Base-by-base conservation (phyloP, 2,888 invertebrate genomes). In the Heteropelma amictum region DNA sequence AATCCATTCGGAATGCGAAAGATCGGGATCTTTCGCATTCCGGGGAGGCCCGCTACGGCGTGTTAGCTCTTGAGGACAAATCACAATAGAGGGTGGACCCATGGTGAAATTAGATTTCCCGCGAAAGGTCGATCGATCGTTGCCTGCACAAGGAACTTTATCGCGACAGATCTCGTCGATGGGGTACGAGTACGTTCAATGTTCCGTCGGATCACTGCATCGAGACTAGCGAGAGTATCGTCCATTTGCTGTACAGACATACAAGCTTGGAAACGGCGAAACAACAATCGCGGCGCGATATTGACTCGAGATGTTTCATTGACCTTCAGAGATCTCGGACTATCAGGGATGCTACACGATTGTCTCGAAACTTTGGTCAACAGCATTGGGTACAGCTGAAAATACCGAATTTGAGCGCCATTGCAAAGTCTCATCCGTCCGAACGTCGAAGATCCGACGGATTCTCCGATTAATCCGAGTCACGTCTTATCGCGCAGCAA, bases 41-140 rank as follows among this genome's bases (percentile, higher is more conserved):
- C n/a, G n/a, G n/a, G n/a, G n/a, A 12, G 33, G 10, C 30, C 56
- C n/a, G 51, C 45, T 53, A 33, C 28, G 42, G 26, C 23, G 14
- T 3, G 58, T 69, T 28, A 17, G 60, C 42, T 35, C 30, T 33
- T 42, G 19, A 21, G 30, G 33, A 28, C 49, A 28, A 38, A 40
- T 58, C 40, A 38, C 68, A 51, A 68, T 51, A 14, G 51, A 30
- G 30, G 47, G 26, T 51, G 12, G 51, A 60, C 10, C 28, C 30
- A 8, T 60, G 12, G 12, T 58, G 4, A 42, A 40, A 26, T 40
- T 2, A 14, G 30, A 61, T 53, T 30, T 61, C 53, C 60, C 4
- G 26, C 35, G 6, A 6, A 26, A 14, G 26, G 17, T 33, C 10
- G 45, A 53, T 69, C 51, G 42, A 61, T 61, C 14, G 30, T 17